Conservation (phyloP, 2,888 invertebrate genomes). For the Paralinhomoeus sp. region DNA sequence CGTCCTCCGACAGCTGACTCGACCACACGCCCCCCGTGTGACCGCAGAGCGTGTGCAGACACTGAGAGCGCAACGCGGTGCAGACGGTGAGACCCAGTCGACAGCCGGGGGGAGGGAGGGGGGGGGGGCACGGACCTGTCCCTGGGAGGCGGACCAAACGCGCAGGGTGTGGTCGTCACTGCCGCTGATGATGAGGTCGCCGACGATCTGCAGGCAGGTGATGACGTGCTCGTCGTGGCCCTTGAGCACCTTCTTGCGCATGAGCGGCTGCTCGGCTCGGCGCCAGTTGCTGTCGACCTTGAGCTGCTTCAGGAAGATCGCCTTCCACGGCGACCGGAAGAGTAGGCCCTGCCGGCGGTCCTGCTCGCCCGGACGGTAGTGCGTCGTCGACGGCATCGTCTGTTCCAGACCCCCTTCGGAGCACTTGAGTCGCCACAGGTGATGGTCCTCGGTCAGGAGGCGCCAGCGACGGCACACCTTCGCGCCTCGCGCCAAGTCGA, state of each 20-base stretch:
- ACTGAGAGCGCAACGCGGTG: slow-evolving; percentile 35
- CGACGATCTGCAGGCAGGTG: slow-evolving; percentile 82
- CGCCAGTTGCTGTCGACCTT: slow-evolving; percentile 70
- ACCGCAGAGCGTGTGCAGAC: slow-evolving; percentile 70
- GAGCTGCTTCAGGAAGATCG: slow-evolving; percentile 75
- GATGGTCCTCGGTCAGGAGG: slow-evolving; percentile 77
- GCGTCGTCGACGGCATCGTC: too few species aligned
- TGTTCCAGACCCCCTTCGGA: slow-evolving; percentile 57
- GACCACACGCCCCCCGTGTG: slow-evolving; percentile 99
- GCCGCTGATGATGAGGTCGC: slow-evolving; percentile 80
- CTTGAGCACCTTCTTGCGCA: slow-evolving; percentile 37
- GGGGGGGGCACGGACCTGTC: neutral
- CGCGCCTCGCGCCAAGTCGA: slow-evolving; percentile 66
- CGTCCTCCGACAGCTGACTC: slow-evolving; percentile 65
- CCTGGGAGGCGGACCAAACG: too few species aligned
- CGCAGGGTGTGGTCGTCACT: slow-evolving; percentile 96
- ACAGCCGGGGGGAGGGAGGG: too few species aligned
- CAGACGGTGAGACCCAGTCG: neutral
- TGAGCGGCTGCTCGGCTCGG: slow-evolving; percentile 42
- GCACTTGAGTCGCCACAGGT: slow-evolving; percentile 93
- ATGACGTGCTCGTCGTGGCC: slow-evolving; percentile 99
- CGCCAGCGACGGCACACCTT: slow-evolving; percentile 91
- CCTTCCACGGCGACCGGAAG: slow-evolving; percentile 37
- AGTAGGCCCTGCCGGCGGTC: too few species aligned
- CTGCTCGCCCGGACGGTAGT: too few species aligned